These are phyloP conservation scores for Epicampocera succincta DNA, from an alignment of 2,888 invertebrate species.

Conservation along the genomic window DNA sequence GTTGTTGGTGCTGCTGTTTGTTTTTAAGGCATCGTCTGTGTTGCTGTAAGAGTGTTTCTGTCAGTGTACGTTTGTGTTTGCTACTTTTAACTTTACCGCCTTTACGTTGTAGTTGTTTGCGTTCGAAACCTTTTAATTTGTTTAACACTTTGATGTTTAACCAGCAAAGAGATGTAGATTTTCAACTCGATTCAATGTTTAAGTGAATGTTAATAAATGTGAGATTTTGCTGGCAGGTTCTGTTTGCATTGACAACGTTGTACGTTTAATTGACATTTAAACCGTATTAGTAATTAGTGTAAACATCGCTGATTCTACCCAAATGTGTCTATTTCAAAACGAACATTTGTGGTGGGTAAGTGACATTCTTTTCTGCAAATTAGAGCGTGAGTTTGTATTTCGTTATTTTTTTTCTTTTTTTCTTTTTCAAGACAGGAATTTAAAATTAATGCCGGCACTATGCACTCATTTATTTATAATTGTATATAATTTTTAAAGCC, in stretches of 20 bases:
- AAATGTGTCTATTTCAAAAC: slow-evolving; percentile 43
- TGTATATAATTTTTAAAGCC: too few relatives aligned
- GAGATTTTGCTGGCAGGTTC: background rate
- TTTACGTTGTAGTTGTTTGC: slow-evolving; percentile 56
- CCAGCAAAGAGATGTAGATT: slow-evolving; percentile 42
- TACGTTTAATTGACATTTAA: slow-evolving; percentile 64
- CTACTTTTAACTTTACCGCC: slow-evolving; percentile 34
- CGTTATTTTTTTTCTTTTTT: background rate
- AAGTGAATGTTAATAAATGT: slow-evolving; percentile 27
- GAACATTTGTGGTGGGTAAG: background rate
- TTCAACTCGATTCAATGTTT: slow-evolving; percentile 20
- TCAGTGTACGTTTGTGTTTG: background rate
- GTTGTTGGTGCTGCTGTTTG: slow-evolving; percentile 9
- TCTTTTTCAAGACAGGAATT: too few relatives aligned
- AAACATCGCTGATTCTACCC: slow-evolving; percentile 51
- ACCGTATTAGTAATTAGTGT: slow-evolving; percentile 61
- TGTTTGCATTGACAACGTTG: slow-evolving; percentile 1
- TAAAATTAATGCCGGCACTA: too few relatives aligned
- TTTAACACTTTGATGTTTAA: slow-evolving; percentile 65
- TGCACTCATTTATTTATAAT: too few relatives aligned
- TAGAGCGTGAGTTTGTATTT: slow-evolving; percentile 1
- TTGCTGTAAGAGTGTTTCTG: background rate
- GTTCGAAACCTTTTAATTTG: slow-evolving; percentile 53
- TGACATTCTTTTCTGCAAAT: background rate
- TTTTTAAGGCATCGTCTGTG: background rate